Base-by-base conservation (phyloP, 1,140 invertebrate genomes). In the Luehdorfia chinensis region DNA sequence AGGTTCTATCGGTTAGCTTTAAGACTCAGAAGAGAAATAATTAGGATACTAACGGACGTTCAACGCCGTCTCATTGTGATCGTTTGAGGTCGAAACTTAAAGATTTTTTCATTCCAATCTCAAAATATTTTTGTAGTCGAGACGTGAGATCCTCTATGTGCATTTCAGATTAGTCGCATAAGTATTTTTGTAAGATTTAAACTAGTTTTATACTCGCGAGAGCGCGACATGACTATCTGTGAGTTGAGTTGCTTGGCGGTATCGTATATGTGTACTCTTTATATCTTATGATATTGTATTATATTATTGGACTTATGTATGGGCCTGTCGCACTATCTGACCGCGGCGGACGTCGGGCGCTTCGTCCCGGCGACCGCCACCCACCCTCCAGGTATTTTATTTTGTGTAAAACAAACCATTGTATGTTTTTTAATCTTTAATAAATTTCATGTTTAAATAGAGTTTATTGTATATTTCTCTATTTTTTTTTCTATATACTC, bases 1-100 rank as follows among this genome's bases (percentile, higher is more conserved):
- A 98, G 55, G 96, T 99, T 61, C 91, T 99, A 62, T 98, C 99
- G 88, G 98, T 99, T 83, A 98, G 96, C 85, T 99, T 99, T 91
- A 98, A 97, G 90, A 97, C 95, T 70, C 95, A 95, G 88, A 96
- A 96, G 77, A 84, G 81, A 75, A 87, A 71, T 67, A 77, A 73
- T 68, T 84, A 81, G 66, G 12, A 11, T 9, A 11, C 66, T 66
- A 59, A 74, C 62, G 67, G 71, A 74, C 70, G 70, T 77, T 77
- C 34, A 63, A 77, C 74, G 71, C 68, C 74, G 59, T 67, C 53
- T 66, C 48, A 51, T 66, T 75, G 72, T 75, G 72, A 74, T 75
- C 49, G 62, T 75, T 78, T 57, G 59, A 66, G 79, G 72, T 78
- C 75, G 71, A 80, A 80, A 74, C 68, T 64, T 80, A 76, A 77